Evolutionary conservation across 2,797 vertebrate genomes (phyloP), one percentile per base, ranked within the genome.

Genomic region (Lindbergichthys nudifrons): DNA sequence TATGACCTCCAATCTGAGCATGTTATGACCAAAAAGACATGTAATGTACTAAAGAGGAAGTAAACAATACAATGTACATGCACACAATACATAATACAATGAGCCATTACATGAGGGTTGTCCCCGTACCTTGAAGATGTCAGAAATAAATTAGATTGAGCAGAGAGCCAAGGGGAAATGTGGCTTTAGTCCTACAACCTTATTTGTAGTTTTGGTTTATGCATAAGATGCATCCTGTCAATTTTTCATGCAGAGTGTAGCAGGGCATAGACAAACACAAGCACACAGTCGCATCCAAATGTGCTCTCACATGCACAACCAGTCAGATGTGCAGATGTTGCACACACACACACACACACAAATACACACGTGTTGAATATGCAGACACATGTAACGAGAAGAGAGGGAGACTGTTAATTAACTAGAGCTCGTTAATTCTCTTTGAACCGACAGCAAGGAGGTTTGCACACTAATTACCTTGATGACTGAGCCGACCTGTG

Each of bases 401-500:
- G 89, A 93, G 86, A 89, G 87, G 87, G 88, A 92, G 91, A 93
- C 88, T 91, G 92, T 93, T 95, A 94, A 95, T 95, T 94, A 94
- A 93, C 92, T 85, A 92, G 90, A 84, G 88, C 91, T 93, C 80
- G 88, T 93, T 94, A 93, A 94, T 94, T 94, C 93, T 92, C 93
- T 95, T 94, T 94, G 92, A 94, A 94, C 89, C 83, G 89, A 92
- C 93, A 93, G 92, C 84, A 79, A 88, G 80, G 87, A 93, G 91
- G 91, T 93, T 94, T 93, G 93, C 89, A 92, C 91, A 90, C 92
- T 94, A 93, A 94, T 94, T 94, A 94, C 90, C 85, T 91, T 92
- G 90, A 93, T 89, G 90, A 88, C 85, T 89, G 86, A 89, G 88
- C 89, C 91, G 90, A 93, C 91, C 91, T 90, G 76, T 80, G 75